Percentiles rank a stretch among this genome's conserved stretches.
Evolutionary conservation across 2,797 vertebrate genomes (phyloP).

Genomic region (Betta splendens): DNA sequence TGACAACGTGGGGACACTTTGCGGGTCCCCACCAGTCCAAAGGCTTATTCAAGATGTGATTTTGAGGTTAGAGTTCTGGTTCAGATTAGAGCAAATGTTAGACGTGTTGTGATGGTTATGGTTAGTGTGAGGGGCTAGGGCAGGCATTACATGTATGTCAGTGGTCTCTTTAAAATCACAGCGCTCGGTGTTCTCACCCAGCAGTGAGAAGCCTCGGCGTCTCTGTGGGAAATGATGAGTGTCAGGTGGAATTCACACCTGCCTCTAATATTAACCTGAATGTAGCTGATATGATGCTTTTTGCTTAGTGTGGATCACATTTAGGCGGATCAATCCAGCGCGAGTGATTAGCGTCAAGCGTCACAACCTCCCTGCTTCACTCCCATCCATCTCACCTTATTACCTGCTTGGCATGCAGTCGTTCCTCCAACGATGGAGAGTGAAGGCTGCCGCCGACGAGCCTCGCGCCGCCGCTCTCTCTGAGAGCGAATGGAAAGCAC

Average conservation of each 20-base stretch:
- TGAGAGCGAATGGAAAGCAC: conserved; percentile 6
- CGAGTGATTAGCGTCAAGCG: conserved; percentile 16
- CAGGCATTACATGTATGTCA: no score
- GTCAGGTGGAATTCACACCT: conserved; percentile 27
- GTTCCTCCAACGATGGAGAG: conserved; percentile 10
- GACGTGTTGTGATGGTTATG: no score
- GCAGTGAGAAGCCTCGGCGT: conserved; percentile 8
- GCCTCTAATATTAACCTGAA: neutral
- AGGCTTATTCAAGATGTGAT: no score
- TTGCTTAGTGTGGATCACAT: conserved; percentile 33
- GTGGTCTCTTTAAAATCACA: conserved; percentile 6
- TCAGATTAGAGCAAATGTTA: no score
- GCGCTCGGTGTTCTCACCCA: conserved; percentile 6
- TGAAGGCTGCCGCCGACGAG: conserved; percentile 32
- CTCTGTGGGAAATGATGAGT: conserved; percentile 10
- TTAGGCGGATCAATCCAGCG: conserved; percentile 25
- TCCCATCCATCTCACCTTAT: conserved; percentile 1
- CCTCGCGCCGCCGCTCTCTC: conserved; percentile 2
- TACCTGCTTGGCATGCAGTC: conserved; percentile 13
- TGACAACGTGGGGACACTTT: no score
- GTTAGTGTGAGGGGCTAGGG: no score
- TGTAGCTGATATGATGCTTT: conserved; percentile 10
- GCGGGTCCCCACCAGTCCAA: no score
- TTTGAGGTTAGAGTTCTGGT: no score
- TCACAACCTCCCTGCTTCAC: neutral